Conservation (phyloP, 2,797 vertebrate genomes). For the Thalassophryne amazonica region DNA sequence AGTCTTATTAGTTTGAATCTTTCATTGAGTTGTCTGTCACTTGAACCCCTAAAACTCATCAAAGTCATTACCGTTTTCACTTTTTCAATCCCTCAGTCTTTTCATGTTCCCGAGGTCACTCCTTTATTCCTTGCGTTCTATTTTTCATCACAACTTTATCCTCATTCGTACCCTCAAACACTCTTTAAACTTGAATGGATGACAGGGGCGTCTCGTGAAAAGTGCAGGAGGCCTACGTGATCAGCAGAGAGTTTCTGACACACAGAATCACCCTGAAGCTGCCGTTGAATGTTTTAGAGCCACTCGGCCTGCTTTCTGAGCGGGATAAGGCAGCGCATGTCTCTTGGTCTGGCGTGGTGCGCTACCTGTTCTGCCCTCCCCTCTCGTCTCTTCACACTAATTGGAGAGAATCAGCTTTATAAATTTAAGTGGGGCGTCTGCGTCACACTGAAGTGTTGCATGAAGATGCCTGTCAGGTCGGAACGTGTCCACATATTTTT, state of each 20-base stretch:
- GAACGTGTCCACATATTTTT: slow-evolving; percentile 30
- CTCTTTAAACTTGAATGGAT: slow-evolving; percentile 62
- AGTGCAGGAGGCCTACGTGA: slow-evolving; percentile 44
- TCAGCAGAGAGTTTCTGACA: slow-evolving; percentile 69
- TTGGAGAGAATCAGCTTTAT: slow-evolving; percentile 56
- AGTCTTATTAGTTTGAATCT: slow-evolving; percentile 49
- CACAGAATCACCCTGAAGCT: slow-evolving; percentile 63
- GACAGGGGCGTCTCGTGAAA: slow-evolving; percentile 30
- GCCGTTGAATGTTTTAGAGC: slow-evolving; percentile 66
- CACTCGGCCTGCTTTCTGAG: slow-evolving; percentile 44
- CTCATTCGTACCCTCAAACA: slow-evolving; percentile 61
- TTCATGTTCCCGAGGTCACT: slow-evolving; percentile 52
- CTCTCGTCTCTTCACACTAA: slow-evolving; percentile 70
- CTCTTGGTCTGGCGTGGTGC: slow-evolving; percentile 60
- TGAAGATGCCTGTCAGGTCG: slow-evolving; percentile 22
- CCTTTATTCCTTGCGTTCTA: slow-evolving; percentile 44
- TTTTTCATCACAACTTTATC: slow-evolving; percentile 70
- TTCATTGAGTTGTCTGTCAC: slow-evolving; percentile 44
- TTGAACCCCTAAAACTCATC: slow-evolving; percentile 36
- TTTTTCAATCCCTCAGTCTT: slow-evolving; percentile 45
- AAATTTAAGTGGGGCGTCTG: slow-evolving; percentile 37
- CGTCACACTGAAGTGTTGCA: slow-evolving; percentile 32
- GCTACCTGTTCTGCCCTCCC: slow-evolving; percentile 56
- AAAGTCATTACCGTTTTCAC: slow-evolving; percentile 52
- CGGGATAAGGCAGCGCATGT: slow-evolving; percentile 53